phyloP scores from a whole-genome alignment of 2,888 invertebrate genomes.

The Amiota communis region DNA sequence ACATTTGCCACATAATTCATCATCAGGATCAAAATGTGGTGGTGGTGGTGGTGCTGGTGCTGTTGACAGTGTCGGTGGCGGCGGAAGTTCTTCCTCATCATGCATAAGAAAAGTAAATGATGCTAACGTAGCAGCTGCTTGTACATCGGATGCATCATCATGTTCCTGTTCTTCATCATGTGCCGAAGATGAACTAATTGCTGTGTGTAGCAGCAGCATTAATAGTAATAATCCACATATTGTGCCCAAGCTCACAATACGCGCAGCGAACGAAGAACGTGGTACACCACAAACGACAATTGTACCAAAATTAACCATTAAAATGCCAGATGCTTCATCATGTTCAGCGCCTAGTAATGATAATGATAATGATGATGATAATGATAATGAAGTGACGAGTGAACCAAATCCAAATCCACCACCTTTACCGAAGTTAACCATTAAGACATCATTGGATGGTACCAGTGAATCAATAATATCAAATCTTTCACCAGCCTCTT shows the following conservation, averaged over 20 bases:
- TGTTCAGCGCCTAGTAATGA: background rate
- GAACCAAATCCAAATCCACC: slow-evolving; percentile 38
- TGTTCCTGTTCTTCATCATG: slow-evolving; percentile 65
- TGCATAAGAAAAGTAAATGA: background rate
- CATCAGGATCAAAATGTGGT: slow-evolving; percentile 16
- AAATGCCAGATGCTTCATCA: slow-evolving; percentile 61
- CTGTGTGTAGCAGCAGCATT: slow-evolving; percentile 3
- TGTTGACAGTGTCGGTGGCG: background rate
- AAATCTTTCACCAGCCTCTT: slow-evolving; percentile 65
- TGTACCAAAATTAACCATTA: slow-evolving; percentile 72
- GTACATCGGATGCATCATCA: slow-evolving; percentile 58
- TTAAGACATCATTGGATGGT: slow-evolving; percentile 74
- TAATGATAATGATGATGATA: background rate
- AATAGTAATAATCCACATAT: slow-evolving; percentile 60
- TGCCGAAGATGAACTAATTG: slow-evolving; percentile 52
- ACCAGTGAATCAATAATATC: slow-evolving; percentile 68
- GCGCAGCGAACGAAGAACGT: slow-evolving; percentile 66
- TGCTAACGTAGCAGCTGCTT: slow-evolving; percentile 37
- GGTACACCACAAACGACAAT: slow-evolving; percentile 61
- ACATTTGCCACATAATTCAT: slow-evolving; percentile 61
- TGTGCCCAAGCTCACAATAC: slow-evolving; percentile 73
- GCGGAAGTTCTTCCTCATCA: background rate
- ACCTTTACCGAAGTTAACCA: slow-evolving; percentile 77
- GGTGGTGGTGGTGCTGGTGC: background rate
- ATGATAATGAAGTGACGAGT: slow-evolving; percentile 15